Evolutionary conservation across 2,113 vertebrate genomes (phyloP), one percentile per base, ranked within the genome.

Genomic region (Spheniscus mendiculus): DNA sequence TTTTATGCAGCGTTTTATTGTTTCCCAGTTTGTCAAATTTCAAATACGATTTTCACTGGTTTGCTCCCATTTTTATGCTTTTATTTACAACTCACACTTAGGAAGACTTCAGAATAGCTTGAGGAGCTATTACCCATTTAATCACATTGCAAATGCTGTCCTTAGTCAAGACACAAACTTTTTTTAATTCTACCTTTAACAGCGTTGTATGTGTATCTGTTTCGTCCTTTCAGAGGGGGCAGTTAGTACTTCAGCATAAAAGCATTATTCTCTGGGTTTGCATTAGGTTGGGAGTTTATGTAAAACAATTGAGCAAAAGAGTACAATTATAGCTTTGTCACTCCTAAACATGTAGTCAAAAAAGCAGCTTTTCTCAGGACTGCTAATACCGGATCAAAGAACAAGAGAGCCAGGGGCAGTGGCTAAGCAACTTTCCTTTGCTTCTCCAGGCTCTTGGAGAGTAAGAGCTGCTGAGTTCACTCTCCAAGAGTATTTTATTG

Each of bases 361-460:
- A 97, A 96, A 97, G 96, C 85, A 93, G 97, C 97, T 97, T 97
- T 96, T 86, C 96, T 89, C 58, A n/a, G 36, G 66, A 45, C 53
- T 55, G 70, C 70, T 96, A 96, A 95, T 96, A 45, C 90, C 74
- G 58, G 78, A 96, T 96, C 58, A 95, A 93, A 83, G 73, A 91
- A 89, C 74, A 70, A 15, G 8, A 63, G 42, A 89, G 69, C 80
- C 59, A 92, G 38, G 18, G 49, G 81, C 73, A 82, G 58, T 14
- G 36, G 61, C 87, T 85, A 50, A 91, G n/a, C 65, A 79, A 93
- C 84, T 61, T 88, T 20, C 18, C 52, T 83, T 74, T 87, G 36
- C 83, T 84, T 71, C 77, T 89, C 26, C 26, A 40, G 42, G 47
- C 73, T 71, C 49, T 50, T 79, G 49, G 36, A 79, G 38, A 85